A percentile compares a stretch with the other conserved stretches of the same genome.
These are phyloP conservation scores for Tinea semifulvella DNA, from an alignment of 2,888 invertebrate genomes.

Conservation along the genomic window DNA sequence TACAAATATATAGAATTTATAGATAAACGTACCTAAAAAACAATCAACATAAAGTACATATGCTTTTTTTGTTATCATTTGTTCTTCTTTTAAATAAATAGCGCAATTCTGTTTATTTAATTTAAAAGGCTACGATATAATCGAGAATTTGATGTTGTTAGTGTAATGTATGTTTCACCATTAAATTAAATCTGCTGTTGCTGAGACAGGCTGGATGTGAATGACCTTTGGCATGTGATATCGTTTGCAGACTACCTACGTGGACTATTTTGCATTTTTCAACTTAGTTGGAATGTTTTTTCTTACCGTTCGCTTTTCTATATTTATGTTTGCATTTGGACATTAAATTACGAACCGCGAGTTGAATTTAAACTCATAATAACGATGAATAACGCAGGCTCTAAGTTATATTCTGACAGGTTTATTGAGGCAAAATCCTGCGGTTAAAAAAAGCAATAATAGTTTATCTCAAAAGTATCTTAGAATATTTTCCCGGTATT, in stretches of 20 bases:
- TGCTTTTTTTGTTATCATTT: no score
- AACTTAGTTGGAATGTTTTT: constrained; percentile 22
- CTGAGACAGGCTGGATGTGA: constrained; percentile 9
- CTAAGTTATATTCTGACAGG: constrained; percentile 3
- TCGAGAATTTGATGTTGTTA: background rate
- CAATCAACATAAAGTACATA: no score
- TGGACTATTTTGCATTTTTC: constrained; percentile 22
- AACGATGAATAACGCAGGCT: constrained; percentile 2
- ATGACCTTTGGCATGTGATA: constrained; percentile 6
- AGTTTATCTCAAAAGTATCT: constrained; percentile 2
- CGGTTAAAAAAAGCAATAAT: background rate
- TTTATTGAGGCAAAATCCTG: constrained; percentile 7
- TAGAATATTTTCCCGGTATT: no score
- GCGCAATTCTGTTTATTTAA: no score
- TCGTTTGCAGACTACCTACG: constrained; percentile 19
- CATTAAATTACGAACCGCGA: constrained; percentile 17
- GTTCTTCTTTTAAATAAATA: no score
- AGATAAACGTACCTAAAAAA: no score
- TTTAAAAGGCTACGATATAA: background rate
- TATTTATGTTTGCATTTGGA: constrained; percentile 21
- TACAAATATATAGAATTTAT: no score
- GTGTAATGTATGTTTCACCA: background rate
- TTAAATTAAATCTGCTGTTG: background rate
- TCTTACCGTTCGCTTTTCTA: constrained; percentile 19
- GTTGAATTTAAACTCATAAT: constrained; percentile 12